A percentile compares a stretch with the other conserved stretches of the same genome.
phyloP scores from a whole-genome alignment of 2,113 vertebrate species.

The Burhinus bistriatus region DNA sequence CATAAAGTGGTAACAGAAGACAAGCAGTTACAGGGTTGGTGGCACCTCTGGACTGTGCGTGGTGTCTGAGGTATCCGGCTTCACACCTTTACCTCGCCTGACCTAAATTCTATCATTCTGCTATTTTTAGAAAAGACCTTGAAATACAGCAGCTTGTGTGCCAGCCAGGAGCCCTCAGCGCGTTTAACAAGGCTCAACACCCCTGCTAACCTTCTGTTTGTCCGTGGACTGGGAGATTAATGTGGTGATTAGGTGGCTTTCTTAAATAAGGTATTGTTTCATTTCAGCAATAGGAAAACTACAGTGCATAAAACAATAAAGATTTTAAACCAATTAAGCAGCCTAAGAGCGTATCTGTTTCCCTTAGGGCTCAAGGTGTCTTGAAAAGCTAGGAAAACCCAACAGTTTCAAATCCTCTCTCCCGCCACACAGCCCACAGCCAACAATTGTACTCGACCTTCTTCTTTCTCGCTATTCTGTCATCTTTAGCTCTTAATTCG shows the following conservation, averaged over 20 bases:
- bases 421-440: neutral
- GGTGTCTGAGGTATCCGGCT: neutral
- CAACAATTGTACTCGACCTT: neutral
- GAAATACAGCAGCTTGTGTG: neutral
- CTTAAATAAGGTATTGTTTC: constrained; percentile 43
- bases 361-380: neutral
- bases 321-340: constrained; percentile 2
- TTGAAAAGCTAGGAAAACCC: neutral
- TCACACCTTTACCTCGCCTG: neutral
- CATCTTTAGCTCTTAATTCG: constrained; percentile 28
- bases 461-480: neutral
- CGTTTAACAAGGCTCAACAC: neutral
- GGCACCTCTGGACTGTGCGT: neutral
- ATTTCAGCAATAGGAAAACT: constrained; percentile 47
- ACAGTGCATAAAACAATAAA: neutral
- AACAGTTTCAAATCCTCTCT: neutral
- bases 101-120: constrained; percentile 1
- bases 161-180: neutral
- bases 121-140: constrained; percentile 30
- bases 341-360: neutral
- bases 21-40: neutral
- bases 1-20: neutral
- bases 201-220: neutral
- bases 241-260: neutral
- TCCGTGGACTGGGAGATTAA: neutral